These are phyloP conservation scores for Poecilia latipinna DNA, from an alignment of 2,113 vertebrate species.

Conservation along the genomic window DNA sequence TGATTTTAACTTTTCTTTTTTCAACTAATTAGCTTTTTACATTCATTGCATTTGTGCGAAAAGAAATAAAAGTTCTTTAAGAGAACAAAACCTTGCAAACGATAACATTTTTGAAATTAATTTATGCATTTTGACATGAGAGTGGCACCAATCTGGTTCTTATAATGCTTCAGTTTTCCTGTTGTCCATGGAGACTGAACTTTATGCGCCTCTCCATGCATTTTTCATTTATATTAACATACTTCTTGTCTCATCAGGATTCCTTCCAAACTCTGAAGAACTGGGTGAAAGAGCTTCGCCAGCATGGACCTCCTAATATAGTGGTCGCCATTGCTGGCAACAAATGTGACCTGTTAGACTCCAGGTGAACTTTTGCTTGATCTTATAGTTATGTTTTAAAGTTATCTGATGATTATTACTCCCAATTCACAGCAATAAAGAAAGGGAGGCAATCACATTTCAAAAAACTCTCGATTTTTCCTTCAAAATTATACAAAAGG, in stretches of 20 bases:
- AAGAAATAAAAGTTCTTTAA: neutral
- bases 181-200: neutral
- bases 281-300: constrained; percentile 97
- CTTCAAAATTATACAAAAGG: neutral
- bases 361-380: constrained; percentile 81
- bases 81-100: no score
- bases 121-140: neutral
- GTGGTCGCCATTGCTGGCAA: constrained; percentile 97
- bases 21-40: neutral
- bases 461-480: neutral
- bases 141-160: neutral
- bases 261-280: constrained; percentile 97
- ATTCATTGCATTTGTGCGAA: neutral
- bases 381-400: neutral
- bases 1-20: constrained; percentile 62
- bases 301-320: constrained; percentile 96
- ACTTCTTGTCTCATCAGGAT: constrained; percentile 81
- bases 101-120: neutral
- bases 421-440: neutral
- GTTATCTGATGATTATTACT: neutral
- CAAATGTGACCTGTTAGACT: constrained; percentile 95
- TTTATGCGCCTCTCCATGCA: neutral
- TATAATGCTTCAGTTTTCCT: neutral
- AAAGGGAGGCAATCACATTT: neutral
- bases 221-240: constrained; percentile 3